A percentile compares a stretch with the other conserved stretches of the same genome.
These are phyloP conservation scores for Ceratoteleas bidentatus DNA, from an alignment of 1,140 invertebrate species.

Conservation along the genomic window DNA sequence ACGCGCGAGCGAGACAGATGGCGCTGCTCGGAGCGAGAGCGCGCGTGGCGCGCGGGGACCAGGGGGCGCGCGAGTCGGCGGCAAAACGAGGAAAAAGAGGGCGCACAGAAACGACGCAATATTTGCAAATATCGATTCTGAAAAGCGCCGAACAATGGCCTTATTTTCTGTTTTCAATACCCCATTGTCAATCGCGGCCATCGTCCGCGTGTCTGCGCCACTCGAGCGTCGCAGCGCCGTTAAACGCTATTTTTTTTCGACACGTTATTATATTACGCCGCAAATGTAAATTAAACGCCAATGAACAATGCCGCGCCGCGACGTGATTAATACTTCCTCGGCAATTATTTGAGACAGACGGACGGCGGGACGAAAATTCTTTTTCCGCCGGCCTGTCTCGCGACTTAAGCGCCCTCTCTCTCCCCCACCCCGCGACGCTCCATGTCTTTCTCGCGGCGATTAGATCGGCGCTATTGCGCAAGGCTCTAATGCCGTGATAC, in stretches of 20 bases:
- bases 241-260: conserved; percentile 61
- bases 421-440: background rate
- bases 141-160: conserved; percentile 80
- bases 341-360: conserved; percentile 58
- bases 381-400: conserved; percentile 24
- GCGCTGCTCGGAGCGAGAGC: conserved; percentile 16
- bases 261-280: conserved; percentile 67
- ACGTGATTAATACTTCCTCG: conserved; percentile 65
- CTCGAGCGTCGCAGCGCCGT: conserved; percentile 57
- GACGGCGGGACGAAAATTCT: conserved; percentile 34
- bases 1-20: conserved; percentile 42
- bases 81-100: conserved; percentile 57
- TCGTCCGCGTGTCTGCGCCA: conserved; percentile 66
- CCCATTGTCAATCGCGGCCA: conserved; percentile 74
- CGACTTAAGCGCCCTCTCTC: background rate
- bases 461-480: conserved; percentile 44
- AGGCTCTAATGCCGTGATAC: conserved; percentile 35
- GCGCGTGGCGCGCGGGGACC: background rate
- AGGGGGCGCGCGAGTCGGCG: conserved; percentile 25
- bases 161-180: conserved; percentile 81
- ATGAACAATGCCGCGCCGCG: conserved; percentile 61
- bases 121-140: conserved; percentile 81
- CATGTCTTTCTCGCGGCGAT: too few species aligned
- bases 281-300: conserved; percentile 67
- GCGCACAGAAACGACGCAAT: conserved; percentile 68